Evolutionary conservation across 2,113 vertebrate species (phyloP), one percentile per base, ranked within the genome.

Genomic region (Saccopteryx leptura): DNA sequence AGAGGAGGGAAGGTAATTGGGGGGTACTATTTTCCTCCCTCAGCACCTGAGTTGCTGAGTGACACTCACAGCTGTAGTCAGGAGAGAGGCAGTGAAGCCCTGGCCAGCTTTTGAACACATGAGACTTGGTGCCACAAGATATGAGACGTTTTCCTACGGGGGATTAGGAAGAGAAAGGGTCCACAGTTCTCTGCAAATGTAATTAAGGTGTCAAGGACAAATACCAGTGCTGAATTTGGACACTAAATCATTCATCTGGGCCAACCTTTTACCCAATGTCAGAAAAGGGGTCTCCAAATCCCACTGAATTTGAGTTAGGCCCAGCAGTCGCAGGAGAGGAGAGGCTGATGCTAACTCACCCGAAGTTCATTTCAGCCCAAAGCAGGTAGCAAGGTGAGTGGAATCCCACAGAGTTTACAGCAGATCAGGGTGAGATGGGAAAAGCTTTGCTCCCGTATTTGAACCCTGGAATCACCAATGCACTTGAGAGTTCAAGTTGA

Each of bases 201-300:
- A 78, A 56, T 78, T 56, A 56, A 56, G 52, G 9, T 56, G 94
- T 96, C 97, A 97, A 96, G 97, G 90, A 94, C 96, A 96, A 96
- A 93, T 89, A 82, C 52, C 1, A 13, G 83, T 96, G 97, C 96
- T 97, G 88, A 97, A 98, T 95, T 95, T 96, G 89, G 97, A 92
- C 91, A 82, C 96, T 93, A 95, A 97, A 96, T 97, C 91, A 98
- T 97, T 97, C 94, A 93, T 94, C 90, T 85, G 63, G 85, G 56
- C 93, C 83, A 95, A 96, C 82, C 75, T 86, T 80, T 94, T 95
- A 93, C 96, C 56, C 93, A 95, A 95, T 95, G 91, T 91, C 96
- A 96, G 91, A 88, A 95, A 98, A 96, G 81, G 93, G 56, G 50
- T 78, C 93, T 97, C 96, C 85, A 71, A 71, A 76, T 91, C 66